A percentile compares a stretch with the other conserved stretches of the same genome.
Conservation (phyloP, 1,140 invertebrate genomes). For the Archegozetes longisetosus region DNA sequence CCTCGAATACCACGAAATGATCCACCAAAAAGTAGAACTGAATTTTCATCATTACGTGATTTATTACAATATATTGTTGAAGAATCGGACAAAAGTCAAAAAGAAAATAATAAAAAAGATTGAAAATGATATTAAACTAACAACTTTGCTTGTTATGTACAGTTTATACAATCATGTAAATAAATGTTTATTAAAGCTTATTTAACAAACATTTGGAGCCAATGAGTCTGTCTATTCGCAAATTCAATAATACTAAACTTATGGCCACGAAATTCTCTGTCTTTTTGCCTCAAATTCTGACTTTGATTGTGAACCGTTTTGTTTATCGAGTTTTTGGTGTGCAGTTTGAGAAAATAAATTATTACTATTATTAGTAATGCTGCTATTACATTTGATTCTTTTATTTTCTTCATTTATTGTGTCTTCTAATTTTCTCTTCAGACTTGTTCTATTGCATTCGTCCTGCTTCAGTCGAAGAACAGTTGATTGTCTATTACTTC, state of each 20-base stretch:
- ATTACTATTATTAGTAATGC: not conserved
- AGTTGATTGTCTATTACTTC: not conserved
- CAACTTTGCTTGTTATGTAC: not conserved
- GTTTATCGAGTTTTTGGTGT: not conserved
- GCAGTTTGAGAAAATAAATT: not conserved
- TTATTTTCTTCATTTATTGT: not conserved
- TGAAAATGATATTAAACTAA: not conserved
- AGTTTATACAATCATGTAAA: not conserved
- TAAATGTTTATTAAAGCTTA: not conserved
- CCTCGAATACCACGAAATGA: constrained; percentile 61
- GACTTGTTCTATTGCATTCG: not conserved
- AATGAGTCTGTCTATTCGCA: not conserved
- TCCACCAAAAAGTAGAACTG: constrained; percentile 60
- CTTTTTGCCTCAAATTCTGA: not conserved
- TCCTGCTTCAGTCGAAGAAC: not conserved
- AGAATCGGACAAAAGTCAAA: constrained; percentile 21
- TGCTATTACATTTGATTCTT: not conserved
- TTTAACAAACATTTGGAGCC: not conserved
- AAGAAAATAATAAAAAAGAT: constrained; percentile 6
- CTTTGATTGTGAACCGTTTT: not conserved
- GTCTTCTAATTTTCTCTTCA: not conserved
- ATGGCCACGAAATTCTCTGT: not conserved
- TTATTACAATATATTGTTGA: constrained; percentile 30
- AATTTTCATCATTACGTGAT: constrained; percentile 43
- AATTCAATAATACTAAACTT: not conserved